Evolutionary conservation across 2,888 invertebrate species (phyloP).

Genomic region (Standfussiana lucernea): DNA sequence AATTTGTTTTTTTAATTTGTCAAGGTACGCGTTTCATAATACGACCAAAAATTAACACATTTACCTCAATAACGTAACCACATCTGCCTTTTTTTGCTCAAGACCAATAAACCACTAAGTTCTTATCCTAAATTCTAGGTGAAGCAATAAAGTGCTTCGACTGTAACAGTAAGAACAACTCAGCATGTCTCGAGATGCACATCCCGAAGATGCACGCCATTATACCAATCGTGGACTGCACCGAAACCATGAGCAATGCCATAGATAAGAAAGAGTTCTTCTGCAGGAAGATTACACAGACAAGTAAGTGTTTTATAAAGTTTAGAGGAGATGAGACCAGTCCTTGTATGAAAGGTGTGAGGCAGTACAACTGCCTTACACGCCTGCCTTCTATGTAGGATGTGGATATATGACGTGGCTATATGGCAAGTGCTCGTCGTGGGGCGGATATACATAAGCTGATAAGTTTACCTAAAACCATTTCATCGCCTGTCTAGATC

Average conservation of each 20-base stretch:
- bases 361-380: too few species aligned
- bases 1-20: not conserved
- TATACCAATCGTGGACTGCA: constrained; percentile 82
- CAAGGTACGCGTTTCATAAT: not conserved
- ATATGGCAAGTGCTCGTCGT: not conserved
- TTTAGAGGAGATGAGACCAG: not conserved
- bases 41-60: not conserved
- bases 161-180: constrained; percentile 93
- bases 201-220: constrained; percentile 89
- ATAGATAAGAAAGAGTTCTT: constrained; percentile 86
- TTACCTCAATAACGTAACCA: not conserved
- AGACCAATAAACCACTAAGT: not conserved
- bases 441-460: not conserved
- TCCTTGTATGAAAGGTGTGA: not conserved
- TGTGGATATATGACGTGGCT: too few species aligned
- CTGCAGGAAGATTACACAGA: constrained; percentile 93
- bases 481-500: not conserved
- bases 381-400: too few species aligned
- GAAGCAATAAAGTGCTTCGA: constrained; percentile 92
- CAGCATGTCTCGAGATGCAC: constrained; percentile 91
- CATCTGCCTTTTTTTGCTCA: not conserved
- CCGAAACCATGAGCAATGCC: constrained; percentile 67
- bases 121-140: constrained; percentile 75
- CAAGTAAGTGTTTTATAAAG: constrained; percentile 85
- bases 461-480: not conserved